Conservation (phyloP, 2,113 vertebrate species). For the Myxocyprinus asiaticus region DNA sequence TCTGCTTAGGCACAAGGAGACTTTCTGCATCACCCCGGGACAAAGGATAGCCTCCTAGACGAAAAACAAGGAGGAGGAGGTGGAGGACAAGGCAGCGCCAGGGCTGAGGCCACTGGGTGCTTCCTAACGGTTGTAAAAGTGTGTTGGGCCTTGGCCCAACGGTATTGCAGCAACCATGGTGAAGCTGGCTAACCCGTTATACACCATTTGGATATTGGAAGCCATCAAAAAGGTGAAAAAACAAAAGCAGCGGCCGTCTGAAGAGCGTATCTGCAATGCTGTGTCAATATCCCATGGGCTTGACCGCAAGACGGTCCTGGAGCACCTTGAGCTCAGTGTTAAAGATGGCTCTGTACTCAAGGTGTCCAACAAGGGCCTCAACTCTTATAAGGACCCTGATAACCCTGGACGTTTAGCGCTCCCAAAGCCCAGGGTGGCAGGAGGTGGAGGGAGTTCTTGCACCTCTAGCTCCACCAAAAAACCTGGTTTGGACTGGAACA, state of each 20-base stretch:
- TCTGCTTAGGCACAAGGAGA: slow-evolving; percentile 84
- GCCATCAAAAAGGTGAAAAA: slow-evolving; percentile 99
- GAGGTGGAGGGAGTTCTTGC: slow-evolving; percentile 67
- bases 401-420: slow-evolving; percentile 94
- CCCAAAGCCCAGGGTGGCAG: slow-evolving; percentile 84
- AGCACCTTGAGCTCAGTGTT: slow-evolving; percentile 96
- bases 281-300: slow-evolving; percentile 94
- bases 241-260: slow-evolving; percentile 97
- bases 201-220: slow-evolving; percentile 98
- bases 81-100: slow-evolving; percentile 64
- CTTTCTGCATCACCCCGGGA: slow-evolving; percentile 85
- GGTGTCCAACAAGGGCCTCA: slow-evolving; percentile 97
- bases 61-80: slow-evolving; percentile 50
- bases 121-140: slow-evolving; percentile 58
- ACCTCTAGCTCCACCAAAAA: slow-evolving; percentile 81
- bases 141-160: slow-evolving; percentile 51
- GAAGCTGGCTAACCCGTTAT: slow-evolving; percentile 97
- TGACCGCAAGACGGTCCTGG: slow-evolving; percentile 94
- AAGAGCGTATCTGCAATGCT: slow-evolving; percentile 98
- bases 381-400: slow-evolving; percentile 99
- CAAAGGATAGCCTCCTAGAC: slow-evolving; percentile 93
- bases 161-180: slow-evolving; percentile 84
- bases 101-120: slow-evolving; percentile 72
- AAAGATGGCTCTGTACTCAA: slow-evolving; percentile 98
- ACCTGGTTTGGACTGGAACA: slow-evolving; percentile 95